phyloP scores from a whole-genome alignment of 2,888 invertebrate species.

The Mesorhabditis sp. region DNA sequence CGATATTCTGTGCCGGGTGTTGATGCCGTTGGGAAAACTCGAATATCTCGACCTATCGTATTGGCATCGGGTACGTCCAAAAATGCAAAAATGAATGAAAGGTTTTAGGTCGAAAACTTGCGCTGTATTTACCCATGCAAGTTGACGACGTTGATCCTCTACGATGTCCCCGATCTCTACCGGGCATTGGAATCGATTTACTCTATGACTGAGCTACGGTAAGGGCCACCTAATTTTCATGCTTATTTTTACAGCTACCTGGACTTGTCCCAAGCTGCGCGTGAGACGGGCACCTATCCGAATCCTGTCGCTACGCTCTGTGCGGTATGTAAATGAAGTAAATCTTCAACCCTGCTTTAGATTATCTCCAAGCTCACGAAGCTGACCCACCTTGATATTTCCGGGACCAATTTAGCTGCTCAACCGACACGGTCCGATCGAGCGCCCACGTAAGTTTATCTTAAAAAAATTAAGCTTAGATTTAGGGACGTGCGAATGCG shows the following conservation, averaged over 20 bases:
- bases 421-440: conserved; percentile 65
- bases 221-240: not conserved
- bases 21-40: conserved; percentile 33
- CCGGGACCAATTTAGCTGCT: conserved; percentile 90
- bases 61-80: conserved; percentile 36
- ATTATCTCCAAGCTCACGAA: conserved; percentile 74
- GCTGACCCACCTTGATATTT: conserved; percentile 82
- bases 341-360: conserved; percentile 63
- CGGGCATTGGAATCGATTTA: conserved; percentile 62
- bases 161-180: conserved; percentile 73
- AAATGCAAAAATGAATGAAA: not conserved
- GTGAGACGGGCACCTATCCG: conserved; percentile 72
- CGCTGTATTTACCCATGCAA: conserved; percentile 69
- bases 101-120: conserved; percentile 65
- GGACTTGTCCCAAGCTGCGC: conserved; percentile 72
- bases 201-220: conserved; percentile 64
- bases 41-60: conserved; percentile 43
- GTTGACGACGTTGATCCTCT: conserved; percentile 74
- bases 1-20: conserved; percentile 30
- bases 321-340: no score
- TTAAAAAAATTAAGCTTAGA: conserved; percentile 12
- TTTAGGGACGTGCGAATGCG: conserved; percentile 17
- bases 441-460: conserved; percentile 16
- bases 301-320: conserved; percentile 71
- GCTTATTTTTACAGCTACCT: conserved; percentile 66